phyloP scores from a whole-genome alignment of 1,140 invertebrate genomes.

The Limonius californicus region DNA sequence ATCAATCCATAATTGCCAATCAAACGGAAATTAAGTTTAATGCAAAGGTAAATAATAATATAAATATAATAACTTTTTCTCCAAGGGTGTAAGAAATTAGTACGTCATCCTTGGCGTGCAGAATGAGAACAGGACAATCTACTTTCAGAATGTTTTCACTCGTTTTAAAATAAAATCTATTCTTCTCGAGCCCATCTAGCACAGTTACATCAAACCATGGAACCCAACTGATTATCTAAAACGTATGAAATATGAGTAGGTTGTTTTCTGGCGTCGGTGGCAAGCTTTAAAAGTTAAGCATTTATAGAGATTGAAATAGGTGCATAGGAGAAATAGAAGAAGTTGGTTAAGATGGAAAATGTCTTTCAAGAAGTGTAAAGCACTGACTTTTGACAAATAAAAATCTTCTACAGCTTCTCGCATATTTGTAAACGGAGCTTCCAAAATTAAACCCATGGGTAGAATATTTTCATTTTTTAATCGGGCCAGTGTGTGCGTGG shows the following conservation, averaged over 20 bases:
- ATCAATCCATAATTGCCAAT: not conserved
- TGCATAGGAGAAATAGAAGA: no score
- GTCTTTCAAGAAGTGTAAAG: no score
- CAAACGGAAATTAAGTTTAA: not conserved
- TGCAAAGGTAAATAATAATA: not conserved
- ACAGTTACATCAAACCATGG: conserved; percentile 70
- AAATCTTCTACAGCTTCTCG: no score
- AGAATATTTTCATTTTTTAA: not conserved
- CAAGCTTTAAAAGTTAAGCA: no score
- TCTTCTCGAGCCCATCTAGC: conserved; percentile 60
- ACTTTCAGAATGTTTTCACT: conserved; percentile 64
- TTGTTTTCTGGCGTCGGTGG: no score
- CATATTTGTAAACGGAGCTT: no score
- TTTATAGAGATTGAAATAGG: no score
- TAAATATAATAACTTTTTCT: not conserved
- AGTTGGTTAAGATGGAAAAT: no score
- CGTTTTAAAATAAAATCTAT: conserved; percentile 64
- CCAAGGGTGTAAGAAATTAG: not conserved
- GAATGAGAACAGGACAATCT: conserved; percentile 71
- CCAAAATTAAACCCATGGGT: no score
- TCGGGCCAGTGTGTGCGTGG: conserved; percentile 53
- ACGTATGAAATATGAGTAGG: no score
- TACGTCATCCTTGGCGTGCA: conserved; percentile 85
- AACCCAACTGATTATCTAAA: conserved; percentile 51
- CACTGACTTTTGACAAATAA: no score